Base-by-base conservation (phyloP, 2,888 invertebrate species). In the Hydraecia micacea region DNA sequence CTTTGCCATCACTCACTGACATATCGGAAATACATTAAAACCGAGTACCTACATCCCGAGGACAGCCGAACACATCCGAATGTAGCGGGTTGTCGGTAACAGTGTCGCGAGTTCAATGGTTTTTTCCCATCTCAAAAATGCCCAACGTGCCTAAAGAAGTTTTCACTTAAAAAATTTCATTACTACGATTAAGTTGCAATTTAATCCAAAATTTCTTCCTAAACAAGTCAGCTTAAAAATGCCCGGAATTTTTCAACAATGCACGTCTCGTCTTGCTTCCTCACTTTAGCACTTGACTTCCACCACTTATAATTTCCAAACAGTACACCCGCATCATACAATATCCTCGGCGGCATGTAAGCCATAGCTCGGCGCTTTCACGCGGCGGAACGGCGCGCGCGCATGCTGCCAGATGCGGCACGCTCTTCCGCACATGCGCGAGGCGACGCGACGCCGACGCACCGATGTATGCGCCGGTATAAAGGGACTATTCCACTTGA, bases 321-420 rank as follows among this genome's bases (percentile, higher is more conserved):
- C 69, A 84, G 39, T 76, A 13, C 36, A 39, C 85, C 85, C 84
- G 79, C 68, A 86, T 68, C 8, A 28, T 32, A 32, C 46, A 63
- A 63, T 28, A 58, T 49, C 76, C 28, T n/a, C 65, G 65, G 73
- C 72, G 78, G 65, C 87, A 87, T 88, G 87, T 87, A 81, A 79
- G 15, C 85, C 80, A 8, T 18, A 4, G 52, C 63, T 77, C 39
- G 66, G 81, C 69, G 73, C 79, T 83, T 85, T 86, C 80, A 67
- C 76, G 79, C 75, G 60, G 75, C 71, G 21, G 49, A 66, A 32
- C 62, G 70, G 79, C 73, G 81, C 77, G 86, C 84, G 87, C 89
- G 88, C 87, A 83, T 87, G 88, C 86, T 76, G 89, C 89, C 92
- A 93, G 93, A 94, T 93, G 94, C 87, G 91, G 90, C 93, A 93